Evolutionary conservation across 2,113 vertebrate genomes (phyloP), one percentile per base, ranked within the genome.

Genomic region (Lathamus discolor): DNA sequence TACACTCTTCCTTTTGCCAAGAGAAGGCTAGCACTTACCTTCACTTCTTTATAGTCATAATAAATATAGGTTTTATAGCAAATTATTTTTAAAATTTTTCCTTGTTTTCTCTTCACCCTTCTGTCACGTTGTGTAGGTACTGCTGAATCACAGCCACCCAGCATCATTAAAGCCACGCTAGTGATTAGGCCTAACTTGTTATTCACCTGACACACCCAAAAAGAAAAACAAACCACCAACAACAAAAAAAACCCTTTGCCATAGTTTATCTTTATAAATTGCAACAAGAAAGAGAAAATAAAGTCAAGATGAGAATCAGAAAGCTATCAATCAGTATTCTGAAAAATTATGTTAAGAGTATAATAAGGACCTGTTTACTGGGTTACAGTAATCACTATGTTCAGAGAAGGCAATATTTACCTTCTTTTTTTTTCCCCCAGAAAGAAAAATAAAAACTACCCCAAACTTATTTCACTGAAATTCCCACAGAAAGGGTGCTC

Each of bases 271-370:
- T 46, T 46, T 46, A 46, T 46, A 92, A 93, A 75, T 64, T 84
- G 62, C 48, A 82, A 24, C 28, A 77, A 39, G 11, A 92, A 78
- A 37, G 15, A 87, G n/a, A 93, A 95, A 93, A 92, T 63, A 91
- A 84, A 85, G 17, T 5, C 52, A 92, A 80, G 6, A n/a, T 17
- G 29, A 85, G 52, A 88, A 66, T 75, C 77, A 85, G 63, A 85
- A 90, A 78, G 24, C 11, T 82, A 70, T 66, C 39, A 24, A 51
- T 51, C 24, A 49, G 6, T 62, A 46, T 75, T 83, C n/a, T 68
- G 82, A 54, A 51, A 49, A 80, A 67, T 88, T 85, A 62, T 17
- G 20, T 18, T 39, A 88, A 66, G 39, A 61, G 5, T 75, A 74
- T 37, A 52, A 67, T 33, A 66, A 80, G 8, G 12, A 88, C 63